These are phyloP conservation scores for Myrmecophaga tridactyla DNA, from an alignment of 2,113 vertebrate genomes.

Conservation along the genomic window DNA sequence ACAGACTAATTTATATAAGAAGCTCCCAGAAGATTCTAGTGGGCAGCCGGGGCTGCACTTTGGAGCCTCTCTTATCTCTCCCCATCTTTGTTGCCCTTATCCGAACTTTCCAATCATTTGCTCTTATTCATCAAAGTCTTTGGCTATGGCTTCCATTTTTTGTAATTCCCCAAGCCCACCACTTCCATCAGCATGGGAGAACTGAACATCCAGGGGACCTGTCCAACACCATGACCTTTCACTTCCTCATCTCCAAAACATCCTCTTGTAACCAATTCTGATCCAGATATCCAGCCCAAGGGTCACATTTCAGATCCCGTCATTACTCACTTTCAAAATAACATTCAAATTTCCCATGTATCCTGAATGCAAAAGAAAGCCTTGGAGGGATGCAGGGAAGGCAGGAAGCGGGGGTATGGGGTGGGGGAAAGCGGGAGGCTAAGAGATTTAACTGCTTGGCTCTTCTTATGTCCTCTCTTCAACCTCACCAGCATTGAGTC, in stretches of 20 bases:
- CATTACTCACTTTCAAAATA: neutral
- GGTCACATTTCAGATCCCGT: neutral
- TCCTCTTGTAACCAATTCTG: neutral
- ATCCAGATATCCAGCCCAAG: neutral
- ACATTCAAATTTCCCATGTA: neutral
- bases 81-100: no score
- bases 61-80: neutral
- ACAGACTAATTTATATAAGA: neutral
- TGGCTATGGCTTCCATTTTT: neutral
- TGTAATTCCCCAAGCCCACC: neutral
- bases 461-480: neutral
- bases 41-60: neutral
- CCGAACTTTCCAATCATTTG: neutral
- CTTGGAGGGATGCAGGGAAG: neutral
- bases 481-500: neutral
- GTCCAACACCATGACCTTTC: neutral
- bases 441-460: neutral
- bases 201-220: no score
- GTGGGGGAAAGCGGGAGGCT: neutral
- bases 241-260: neutral
- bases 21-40: neutral
- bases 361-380: neutral
- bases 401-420: no score
- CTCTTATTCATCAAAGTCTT: neutral
- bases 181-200: no score